These are phyloP conservation scores for Chaetodon auriga DNA, from an alignment of 2,113 vertebrate species.

Conservation along the genomic window DNA sequence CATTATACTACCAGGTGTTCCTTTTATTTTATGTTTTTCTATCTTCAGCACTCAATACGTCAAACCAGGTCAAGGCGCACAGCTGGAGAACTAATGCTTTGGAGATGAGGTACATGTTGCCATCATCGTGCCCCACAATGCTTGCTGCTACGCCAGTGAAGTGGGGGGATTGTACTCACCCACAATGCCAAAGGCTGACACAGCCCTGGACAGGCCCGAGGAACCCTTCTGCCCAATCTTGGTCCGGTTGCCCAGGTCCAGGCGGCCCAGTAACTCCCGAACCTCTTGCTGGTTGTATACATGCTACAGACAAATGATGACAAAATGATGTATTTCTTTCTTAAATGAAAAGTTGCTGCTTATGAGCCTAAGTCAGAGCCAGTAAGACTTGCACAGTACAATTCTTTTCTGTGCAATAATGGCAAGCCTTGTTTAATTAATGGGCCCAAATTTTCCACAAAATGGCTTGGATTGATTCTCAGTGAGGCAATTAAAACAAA, in stretches of 20 bases:
- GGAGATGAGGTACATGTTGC: background rate
- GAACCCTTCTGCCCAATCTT: slow-evolving; percentile 96
- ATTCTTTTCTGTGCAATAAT: background rate
- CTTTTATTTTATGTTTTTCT: slow-evolving; percentile 22
- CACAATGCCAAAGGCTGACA: slow-evolving; percentile 93
- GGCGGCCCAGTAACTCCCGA: slow-evolving; percentile 92
- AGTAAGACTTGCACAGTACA: background rate
- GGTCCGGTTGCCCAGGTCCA: slow-evolving; percentile 95
- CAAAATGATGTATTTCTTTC: background rate
- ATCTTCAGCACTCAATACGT: slow-evolving; percentile 1
- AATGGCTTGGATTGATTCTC: slow-evolving; percentile 9
- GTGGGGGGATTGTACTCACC: slow-evolving; percentile 85
- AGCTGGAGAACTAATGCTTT: slow-evolving; percentile 8
- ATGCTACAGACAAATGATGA: slow-evolving; percentile 83
- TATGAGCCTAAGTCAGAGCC: background rate
- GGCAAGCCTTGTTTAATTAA: slow-evolving; percentile 22
- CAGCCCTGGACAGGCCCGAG: slow-evolving; percentile 91
- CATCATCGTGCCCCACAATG: slow-evolving; percentile 5
- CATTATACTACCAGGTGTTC: slow-evolving; percentile 33
- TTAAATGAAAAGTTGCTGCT: background rate
- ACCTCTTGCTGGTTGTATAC: slow-evolving; percentile 95
- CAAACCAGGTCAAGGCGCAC: slow-evolving; percentile 42
- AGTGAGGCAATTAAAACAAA: background rate
- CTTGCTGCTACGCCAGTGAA: background rate
- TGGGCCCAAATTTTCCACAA: background rate